Conservation (phyloP, 2,888 invertebrate species). For the Apodemia zela region DNA sequence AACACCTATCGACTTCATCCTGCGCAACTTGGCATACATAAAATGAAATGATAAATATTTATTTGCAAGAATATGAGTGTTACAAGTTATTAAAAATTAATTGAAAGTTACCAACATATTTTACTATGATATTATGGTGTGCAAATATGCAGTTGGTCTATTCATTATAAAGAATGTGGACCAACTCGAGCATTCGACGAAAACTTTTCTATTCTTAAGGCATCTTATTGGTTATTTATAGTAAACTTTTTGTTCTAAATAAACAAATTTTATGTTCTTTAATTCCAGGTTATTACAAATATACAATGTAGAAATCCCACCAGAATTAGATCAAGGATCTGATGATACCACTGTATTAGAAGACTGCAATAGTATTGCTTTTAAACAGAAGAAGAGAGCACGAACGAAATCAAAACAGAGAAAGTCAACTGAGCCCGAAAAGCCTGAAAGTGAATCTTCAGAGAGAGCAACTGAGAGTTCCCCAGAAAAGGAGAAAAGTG, state of each 20-base stretch:
- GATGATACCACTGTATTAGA: slow-evolving; percentile 55
- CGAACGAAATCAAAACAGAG: slow-evolving; percentile 64
- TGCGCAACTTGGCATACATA: too few relatives aligned
- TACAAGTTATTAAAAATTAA: too few relatives aligned
- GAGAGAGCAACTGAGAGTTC: slow-evolving; percentile 59
- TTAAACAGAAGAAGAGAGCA: slow-evolving; percentile 64
- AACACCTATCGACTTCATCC: too few relatives aligned
- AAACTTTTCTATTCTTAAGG: too few relatives aligned
- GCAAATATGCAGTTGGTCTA: too few relatives aligned
- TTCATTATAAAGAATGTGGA: too few relatives aligned
- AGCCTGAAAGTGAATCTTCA: slow-evolving; percentile 58
- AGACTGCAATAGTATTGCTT: slow-evolving; percentile 45
- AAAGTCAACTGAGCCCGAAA: slow-evolving; percentile 61
- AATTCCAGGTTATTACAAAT: slow-evolving; percentile 84
- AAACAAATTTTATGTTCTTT: slow-evolving; percentile 11
- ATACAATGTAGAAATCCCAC: slow-evolving; percentile 84
- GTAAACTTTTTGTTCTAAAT: too few relatives aligned
- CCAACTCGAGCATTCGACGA: too few relatives aligned
- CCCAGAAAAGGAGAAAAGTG: slow-evolving; percentile 54
- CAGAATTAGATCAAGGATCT: slow-evolving; percentile 71
- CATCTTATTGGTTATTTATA: neutral
- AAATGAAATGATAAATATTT: too few relatives aligned
- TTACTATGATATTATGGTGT: too few relatives aligned
- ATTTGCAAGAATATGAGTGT: too few relatives aligned
- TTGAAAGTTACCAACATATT: too few relatives aligned